These are phyloP conservation scores for Didymodactylos carnosus DNA, from an alignment of 2,888 invertebrate genomes.

Conservation along the genomic window DNA sequence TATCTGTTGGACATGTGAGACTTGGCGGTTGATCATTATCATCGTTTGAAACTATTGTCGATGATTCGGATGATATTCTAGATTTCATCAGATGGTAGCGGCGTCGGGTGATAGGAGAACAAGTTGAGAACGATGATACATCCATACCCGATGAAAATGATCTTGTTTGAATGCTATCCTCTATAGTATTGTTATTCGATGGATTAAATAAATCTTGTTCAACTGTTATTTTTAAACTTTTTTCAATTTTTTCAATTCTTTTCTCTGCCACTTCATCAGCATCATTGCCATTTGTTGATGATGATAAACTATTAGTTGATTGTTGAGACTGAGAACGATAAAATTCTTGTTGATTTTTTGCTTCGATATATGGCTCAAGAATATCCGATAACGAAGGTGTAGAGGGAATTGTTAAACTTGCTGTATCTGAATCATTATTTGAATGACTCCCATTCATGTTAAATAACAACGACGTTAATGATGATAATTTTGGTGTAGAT, in stretches of 20 bases:
- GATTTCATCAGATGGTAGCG: too few relatives aligned
- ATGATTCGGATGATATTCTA: not conserved
- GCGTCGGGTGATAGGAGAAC: too few relatives aligned
- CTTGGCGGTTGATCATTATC: not conserved
- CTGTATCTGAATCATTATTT: not conserved
- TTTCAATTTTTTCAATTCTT: not conserved
- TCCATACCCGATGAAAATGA: too few relatives aligned
- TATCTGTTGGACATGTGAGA: not conserved
- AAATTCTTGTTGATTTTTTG: too few relatives aligned
- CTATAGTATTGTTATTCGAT: too few relatives aligned
- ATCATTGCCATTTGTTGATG: not conserved
- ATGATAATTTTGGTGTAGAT: too few relatives aligned
- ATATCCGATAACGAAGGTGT: not conserved
- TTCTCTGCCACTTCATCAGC: not conserved
- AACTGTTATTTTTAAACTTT: not conserved
- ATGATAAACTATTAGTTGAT: not conserved
- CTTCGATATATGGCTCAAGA: too few relatives aligned
- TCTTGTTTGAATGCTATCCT: too few relatives aligned
- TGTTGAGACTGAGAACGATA: too few relatives aligned
- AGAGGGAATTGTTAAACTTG: not conserved
- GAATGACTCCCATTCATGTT: not conserved
- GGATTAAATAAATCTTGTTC: not conserved
- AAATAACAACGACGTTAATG: not conserved
- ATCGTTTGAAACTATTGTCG: not conserved
- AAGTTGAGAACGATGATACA: too few relatives aligned